Conservation (phyloP, 2,113 vertebrate genomes). For the Tympanuchus pallidicinctus region DNA sequence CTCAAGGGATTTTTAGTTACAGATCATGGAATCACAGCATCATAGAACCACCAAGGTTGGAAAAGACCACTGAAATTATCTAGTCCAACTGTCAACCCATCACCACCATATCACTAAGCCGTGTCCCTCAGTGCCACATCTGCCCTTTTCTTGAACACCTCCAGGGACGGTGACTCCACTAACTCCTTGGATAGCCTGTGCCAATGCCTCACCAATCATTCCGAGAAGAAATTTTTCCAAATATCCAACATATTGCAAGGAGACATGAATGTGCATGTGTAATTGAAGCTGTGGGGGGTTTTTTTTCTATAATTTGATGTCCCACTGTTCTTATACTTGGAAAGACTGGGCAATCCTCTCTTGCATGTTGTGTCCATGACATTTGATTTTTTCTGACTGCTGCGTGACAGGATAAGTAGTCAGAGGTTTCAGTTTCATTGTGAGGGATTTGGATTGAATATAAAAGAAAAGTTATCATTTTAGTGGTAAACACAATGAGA, state of each 20-base stretch:
- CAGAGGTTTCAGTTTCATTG: neutral
- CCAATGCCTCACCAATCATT: too few relatives aligned
- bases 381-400: neutral
- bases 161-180: too few relatives aligned
- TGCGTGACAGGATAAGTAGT: neutral
- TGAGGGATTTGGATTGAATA: neutral
- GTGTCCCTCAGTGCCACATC: too few relatives aligned
- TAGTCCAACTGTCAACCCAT: too few relatives aligned
- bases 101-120: too few relatives aligned
- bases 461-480: neutral
- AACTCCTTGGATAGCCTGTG: too few relatives aligned
- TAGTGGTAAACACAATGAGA: neutral
- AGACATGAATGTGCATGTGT: neutral
- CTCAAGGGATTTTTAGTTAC: neutral
- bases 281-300: neutral
- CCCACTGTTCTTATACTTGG: neutral
- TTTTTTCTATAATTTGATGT: neutral
- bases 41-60: too few relatives aligned
- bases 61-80: too few relatives aligned
- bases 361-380: neutral
- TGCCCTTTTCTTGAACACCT: too few relatives aligned
- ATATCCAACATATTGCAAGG: neutral
- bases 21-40: neutral
- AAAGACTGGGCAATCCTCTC: neutral
- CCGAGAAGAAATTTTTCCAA: too few relatives aligned